Evolutionary conservation across 2,797 vertebrate species (phyloP).

Genomic region (Vultur gryphus): DNA sequence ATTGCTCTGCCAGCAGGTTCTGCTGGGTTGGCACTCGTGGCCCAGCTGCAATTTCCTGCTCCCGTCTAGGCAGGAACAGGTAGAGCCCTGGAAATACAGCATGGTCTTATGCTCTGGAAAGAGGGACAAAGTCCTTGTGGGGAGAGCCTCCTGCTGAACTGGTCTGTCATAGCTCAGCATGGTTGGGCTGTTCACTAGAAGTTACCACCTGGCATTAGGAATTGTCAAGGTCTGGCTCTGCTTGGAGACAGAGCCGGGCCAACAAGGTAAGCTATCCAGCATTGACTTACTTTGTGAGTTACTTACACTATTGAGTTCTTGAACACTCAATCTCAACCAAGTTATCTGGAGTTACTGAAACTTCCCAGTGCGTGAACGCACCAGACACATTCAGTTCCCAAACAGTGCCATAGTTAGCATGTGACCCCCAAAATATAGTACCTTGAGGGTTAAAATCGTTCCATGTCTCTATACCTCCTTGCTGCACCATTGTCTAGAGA

Average conservation of each 20-base stretch:
- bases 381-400: not conserved
- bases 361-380: rapidly evolving
- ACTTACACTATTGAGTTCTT: not conserved
- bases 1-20: not conserved
- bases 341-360: not conserved
- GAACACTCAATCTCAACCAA: not conserved
- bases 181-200: not conserved
- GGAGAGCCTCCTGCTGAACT: not conserved
- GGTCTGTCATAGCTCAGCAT: not conserved
- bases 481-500: not conserved
- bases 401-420: rapidly evolving
- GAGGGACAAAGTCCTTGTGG: not conserved
- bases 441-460: not conserved
- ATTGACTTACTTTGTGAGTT: not conserved
- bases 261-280: not conserved
- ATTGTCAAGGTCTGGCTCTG: not conserved
- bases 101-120: not conserved
- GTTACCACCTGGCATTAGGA: not conserved
- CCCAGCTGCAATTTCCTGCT: not conserved
- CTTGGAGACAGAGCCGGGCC: not conserved
- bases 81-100: not conserved
- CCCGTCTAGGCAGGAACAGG: not conserved
- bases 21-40: not conserved
- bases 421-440: not conserved
- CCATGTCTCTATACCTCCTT: not conserved